phyloP scores from a whole-genome alignment of 2,888 invertebrate genomes.

The Oeneis ivallda region DNA sequence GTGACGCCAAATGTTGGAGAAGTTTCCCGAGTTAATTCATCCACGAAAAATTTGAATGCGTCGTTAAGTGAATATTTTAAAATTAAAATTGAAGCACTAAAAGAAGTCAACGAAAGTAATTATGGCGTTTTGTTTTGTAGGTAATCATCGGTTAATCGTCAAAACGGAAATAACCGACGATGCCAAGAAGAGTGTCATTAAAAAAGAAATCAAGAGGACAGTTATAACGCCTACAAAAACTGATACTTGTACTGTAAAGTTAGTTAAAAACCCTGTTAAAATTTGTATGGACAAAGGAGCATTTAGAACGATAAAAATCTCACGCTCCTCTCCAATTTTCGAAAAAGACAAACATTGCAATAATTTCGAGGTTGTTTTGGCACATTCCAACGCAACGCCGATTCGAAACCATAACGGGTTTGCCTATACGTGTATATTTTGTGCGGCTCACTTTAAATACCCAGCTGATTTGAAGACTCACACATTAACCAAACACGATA shows the following conservation, averaged over 20 bases:
- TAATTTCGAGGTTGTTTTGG: slow-evolving; percentile 4
- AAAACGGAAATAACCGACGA: slow-evolving; percentile 14
- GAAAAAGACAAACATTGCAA: slow-evolving; percentile 11
- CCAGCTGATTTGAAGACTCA: slow-evolving; percentile 14
- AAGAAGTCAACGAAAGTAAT: slow-evolving; percentile 17
- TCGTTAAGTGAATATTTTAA: not conserved
- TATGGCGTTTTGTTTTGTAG: slow-evolving; percentile 25
- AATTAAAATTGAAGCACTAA: not conserved
- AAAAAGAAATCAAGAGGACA: not conserved
- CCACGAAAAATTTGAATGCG: too few relatives aligned
- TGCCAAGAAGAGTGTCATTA: slow-evolving; percentile 1
- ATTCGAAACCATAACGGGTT: slow-evolving; percentile 6
- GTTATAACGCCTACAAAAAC: not conserved
- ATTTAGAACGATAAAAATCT: not conserved
- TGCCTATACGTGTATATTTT: slow-evolving; percentile 14
- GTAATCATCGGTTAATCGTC: slow-evolving; percentile 14
- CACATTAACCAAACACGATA: slow-evolving; percentile 4
- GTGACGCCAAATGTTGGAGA: too few relatives aligned
- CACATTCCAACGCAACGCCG: not conserved
- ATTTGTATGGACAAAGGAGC: not conserved
- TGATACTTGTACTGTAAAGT: not conserved
- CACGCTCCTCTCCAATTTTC: not conserved
- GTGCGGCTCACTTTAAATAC: not conserved
- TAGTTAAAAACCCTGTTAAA: not conserved
- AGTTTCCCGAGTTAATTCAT: too few relatives aligned